phyloP scores from a whole-genome alignment of 1,140 invertebrate species.

The Bicyclus anynana region DNA sequence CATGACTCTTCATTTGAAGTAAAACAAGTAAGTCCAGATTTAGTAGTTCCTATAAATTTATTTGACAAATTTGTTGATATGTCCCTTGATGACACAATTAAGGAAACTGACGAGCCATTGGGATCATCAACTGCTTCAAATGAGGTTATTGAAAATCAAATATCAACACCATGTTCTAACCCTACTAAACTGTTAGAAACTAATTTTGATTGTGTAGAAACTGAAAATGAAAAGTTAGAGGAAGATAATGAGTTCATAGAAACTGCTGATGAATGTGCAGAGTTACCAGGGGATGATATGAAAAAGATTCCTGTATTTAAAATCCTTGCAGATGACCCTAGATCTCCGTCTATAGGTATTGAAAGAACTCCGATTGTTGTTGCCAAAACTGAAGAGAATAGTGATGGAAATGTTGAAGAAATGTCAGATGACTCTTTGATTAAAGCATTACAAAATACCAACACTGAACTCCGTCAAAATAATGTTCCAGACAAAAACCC shows the following conservation, averaged over 20 bases:
- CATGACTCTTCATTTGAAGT: constrained; percentile 39
- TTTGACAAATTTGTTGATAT: constrained; percentile 58
- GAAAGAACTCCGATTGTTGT: constrained; percentile 71
- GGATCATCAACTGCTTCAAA: constrained; percentile 64
- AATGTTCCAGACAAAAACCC: constrained; percentile 34
- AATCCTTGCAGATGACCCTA: constrained; percentile 61
- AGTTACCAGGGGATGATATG: constrained; percentile 28
- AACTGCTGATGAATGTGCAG: constrained; percentile 17
- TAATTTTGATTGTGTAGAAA: constrained; percentile 72
- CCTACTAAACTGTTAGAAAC: constrained; percentile 64
- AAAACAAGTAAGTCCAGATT: constrained; percentile 40
- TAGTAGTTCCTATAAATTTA: constrained; percentile 60
- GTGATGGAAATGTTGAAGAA: constrained; percentile 59
- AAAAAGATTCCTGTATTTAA: constrained; percentile 48
- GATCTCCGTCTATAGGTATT: constrained; percentile 70
- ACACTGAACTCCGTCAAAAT: constrained; percentile 43
- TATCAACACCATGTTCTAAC: constrained; percentile 36
- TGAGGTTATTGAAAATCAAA: constrained; percentile 57
- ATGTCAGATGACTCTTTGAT: constrained; percentile 68
- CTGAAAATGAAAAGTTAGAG: constrained; percentile 43
- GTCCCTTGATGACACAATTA: constrained; percentile 52
- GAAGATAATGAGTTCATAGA: constrained; percentile 35
- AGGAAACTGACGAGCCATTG: constrained; percentile 53
- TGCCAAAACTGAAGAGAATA: constrained; percentile 37
- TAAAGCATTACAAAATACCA: constrained; percentile 60